Conservation (phyloP, 2,113 vertebrate species). For the Ariopsis seemanni region DNA sequence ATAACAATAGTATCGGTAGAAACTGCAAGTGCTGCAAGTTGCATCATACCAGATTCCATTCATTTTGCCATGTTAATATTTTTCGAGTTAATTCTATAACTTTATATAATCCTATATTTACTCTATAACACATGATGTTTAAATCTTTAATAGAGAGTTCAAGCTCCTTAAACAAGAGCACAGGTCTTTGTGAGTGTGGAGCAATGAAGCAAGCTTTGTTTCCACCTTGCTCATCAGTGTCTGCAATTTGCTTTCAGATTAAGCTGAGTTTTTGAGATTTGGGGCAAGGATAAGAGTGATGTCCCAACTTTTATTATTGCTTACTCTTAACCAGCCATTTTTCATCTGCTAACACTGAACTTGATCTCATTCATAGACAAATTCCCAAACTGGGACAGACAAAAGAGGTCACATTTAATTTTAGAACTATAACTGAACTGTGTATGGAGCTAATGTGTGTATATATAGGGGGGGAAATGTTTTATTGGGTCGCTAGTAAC, state of each 20-base stretch:
- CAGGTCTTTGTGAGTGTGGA: background rate
- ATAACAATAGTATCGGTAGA: background rate
- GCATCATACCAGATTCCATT: background rate
- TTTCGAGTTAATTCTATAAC: background rate
- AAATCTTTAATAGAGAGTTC: background rate
- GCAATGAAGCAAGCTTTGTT: background rate
- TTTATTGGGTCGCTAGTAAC: background rate
- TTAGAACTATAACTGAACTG: background rate
- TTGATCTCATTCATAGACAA: too few relatives aligned
- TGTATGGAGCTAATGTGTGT: background rate
- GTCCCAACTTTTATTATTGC: background rate
- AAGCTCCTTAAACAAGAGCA: background rate
- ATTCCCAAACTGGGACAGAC: background rate
- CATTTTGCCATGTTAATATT: background rate
- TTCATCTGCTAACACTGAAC: background rate
- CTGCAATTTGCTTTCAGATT: background rate
- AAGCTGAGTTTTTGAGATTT: background rate
- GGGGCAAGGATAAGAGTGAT: background rate
- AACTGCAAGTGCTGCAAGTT: background rate
- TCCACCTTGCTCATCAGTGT: background rate
- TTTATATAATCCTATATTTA: background rate
- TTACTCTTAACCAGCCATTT: background rate
- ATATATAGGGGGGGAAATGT: background rate
- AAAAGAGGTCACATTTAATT: background rate
- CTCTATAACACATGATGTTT: background rate